Conservation (phyloP, 2,113 vertebrate genomes). For the Antechinus stuartii region DNA sequence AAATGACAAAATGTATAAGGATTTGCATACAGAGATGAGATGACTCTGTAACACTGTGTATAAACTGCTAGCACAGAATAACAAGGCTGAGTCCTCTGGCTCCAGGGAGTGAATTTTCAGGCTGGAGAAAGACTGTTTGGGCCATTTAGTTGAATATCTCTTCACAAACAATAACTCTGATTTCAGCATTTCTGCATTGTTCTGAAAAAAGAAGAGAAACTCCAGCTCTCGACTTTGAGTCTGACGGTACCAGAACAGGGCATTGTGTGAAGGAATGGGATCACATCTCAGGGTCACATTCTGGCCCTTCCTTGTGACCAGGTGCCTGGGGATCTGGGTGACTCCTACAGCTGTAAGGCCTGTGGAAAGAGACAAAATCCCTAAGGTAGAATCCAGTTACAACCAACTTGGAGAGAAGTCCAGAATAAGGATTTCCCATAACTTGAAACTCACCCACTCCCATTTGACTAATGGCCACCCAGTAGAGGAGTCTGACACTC, state of each 20-base stretch:
- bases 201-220: slow-evolving; percentile 44
- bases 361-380: slow-evolving; percentile 6
- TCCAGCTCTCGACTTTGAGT: slow-evolving; percentile 16
- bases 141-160: neutral
- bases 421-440: neutral
- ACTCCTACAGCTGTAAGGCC: slow-evolving; percentile 4
- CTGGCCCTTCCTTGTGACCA: slow-evolving; percentile 37
- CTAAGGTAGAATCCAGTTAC: neutral
- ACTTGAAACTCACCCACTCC: neutral
- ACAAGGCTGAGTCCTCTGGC: neutral
- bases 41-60: neutral
- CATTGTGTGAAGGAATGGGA: neutral
- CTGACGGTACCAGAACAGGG: slow-evolving; percentile 55
- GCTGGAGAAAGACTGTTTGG: neutral
- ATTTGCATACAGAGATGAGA: slow-evolving; percentile 24
- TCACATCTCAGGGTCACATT: slow-evolving; percentile 5
- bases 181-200: neutral
- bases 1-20: neutral
- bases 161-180: neutral
- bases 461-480: slow-evolving; percentile 11
- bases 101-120: slow-evolving; percentile 34
- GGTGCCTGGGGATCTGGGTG: slow-evolving; percentile 41
- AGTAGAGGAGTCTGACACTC: neutral
- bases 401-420: neutral
- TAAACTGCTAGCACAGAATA: slow-evolving; percentile 45